A percentile compares a stretch with the other conserved stretches of the same genome.
Evolutionary conservation across 1,140 invertebrate genomes (phyloP).

Genomic region (Acromyrmex charruanus): DNA sequence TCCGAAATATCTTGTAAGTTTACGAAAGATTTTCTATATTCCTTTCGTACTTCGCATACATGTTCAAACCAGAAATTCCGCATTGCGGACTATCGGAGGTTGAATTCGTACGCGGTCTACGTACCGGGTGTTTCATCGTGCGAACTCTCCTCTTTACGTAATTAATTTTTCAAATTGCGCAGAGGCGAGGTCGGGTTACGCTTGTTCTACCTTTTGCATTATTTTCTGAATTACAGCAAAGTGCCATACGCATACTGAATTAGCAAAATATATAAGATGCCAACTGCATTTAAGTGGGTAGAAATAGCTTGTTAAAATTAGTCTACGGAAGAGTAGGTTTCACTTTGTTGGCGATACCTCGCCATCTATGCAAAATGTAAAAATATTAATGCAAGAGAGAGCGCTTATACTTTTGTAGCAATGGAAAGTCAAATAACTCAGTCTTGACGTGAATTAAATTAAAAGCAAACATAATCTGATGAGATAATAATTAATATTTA

Average conservation of each 20-base stretch:
- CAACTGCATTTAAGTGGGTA: slow-evolving; percentile 25
- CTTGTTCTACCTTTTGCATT: slow-evolving; percentile 13
- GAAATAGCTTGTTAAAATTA: slow-evolving; percentile 45
- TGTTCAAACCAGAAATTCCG: slow-evolving; percentile 82
- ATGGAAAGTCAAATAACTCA: slow-evolving; percentile 40
- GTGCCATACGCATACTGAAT: slow-evolving; percentile 7
- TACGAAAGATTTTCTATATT: slow-evolving; percentile 71
- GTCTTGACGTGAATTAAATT: slow-evolving; percentile 24
- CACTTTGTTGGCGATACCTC: not conserved
- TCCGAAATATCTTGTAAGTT: slow-evolving; percentile 60
- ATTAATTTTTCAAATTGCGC: slow-evolving; percentile 81
- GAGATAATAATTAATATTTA: slow-evolving; percentile 52
- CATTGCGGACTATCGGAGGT: slow-evolving; percentile 85
- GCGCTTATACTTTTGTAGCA: slow-evolving; percentile 18
- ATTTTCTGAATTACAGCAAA: slow-evolving; percentile 37
- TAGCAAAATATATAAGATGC: slow-evolving; percentile 52
- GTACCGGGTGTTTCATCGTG: slow-evolving; percentile 76
- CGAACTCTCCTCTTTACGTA: slow-evolving; percentile 58
- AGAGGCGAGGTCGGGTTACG: slow-evolving; percentile 31
- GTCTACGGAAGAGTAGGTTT: not conserved
- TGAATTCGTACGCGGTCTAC: slow-evolving; percentile 82
- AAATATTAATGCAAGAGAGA: slow-evolving; percentile 14
- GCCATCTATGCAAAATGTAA: slow-evolving; percentile 20
- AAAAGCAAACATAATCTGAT: slow-evolving; percentile 32
- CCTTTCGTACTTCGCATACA: slow-evolving; percentile 76